A percentile compares a stretch with the other conserved stretches of the same genome.
These are phyloP conservation scores for Scaptomyza tumidula DNA, from an alignment of 2,888 invertebrate genomes.

Conservation along the genomic window DNA sequence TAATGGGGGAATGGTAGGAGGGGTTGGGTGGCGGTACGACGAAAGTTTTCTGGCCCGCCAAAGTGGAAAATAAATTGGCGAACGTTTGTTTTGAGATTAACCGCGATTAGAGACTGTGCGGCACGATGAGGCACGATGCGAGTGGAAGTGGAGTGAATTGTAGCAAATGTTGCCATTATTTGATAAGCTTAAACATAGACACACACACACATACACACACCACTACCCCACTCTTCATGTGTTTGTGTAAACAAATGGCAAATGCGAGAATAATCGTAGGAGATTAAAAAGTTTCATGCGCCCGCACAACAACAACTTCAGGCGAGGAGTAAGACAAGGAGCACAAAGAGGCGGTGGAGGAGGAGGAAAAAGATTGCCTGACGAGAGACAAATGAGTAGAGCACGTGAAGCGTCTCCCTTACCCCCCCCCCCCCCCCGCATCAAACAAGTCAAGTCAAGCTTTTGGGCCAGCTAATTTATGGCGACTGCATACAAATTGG, in stretches of 20 bases:
- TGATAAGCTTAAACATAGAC: conserved; percentile 80
- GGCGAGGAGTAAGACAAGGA: background rate
- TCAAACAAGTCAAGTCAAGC: conserved; percentile 26
- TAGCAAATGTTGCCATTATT: conserved; percentile 82
- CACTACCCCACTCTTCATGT: conserved; percentile 35
- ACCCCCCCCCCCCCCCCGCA: background rate
- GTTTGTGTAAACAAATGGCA: conserved; percentile 81
- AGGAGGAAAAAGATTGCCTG: conserved; percentile 26
- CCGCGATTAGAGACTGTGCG: conserved; percentile 81
- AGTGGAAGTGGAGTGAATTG: conserved; percentile 54
- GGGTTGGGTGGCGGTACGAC: background rate
- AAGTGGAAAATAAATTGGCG: conserved; percentile 84
- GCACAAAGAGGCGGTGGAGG: background rate
- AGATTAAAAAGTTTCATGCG: conserved; percentile 82
- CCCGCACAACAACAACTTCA: conserved; percentile 42
- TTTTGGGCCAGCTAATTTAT: conserved; percentile 70
- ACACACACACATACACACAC: conserved; percentile 10
- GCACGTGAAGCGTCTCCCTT: conserved; percentile 67
- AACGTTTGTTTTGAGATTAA: conserved; percentile 84
- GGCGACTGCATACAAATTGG: conserved; percentile 74
- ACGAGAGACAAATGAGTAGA: conserved; percentile 75
- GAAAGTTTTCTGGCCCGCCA: conserved; percentile 38
- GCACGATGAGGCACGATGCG: conserved; percentile 13
- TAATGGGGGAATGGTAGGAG: background rate
- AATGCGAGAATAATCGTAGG: conserved; percentile 83